phyloP scores from a whole-genome alignment of 2,888 invertebrate species.

The Lasioglossum morio region DNA sequence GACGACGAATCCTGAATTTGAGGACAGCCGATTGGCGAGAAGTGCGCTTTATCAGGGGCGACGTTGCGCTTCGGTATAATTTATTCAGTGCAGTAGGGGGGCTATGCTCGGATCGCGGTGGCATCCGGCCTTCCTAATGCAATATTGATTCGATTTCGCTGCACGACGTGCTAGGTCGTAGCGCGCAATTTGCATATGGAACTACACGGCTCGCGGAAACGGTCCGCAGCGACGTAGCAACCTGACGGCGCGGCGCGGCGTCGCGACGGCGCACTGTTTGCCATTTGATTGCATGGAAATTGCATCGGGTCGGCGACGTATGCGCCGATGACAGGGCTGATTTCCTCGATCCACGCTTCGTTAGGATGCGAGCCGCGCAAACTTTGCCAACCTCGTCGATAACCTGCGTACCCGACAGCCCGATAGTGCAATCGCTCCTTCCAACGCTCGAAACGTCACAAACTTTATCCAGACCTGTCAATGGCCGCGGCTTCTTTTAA shows the following conservation, averaged over 20 bases:
- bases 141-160: constrained; percentile 77
- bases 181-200: constrained; percentile 77
- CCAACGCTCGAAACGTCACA: background rate
- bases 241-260: constrained; percentile 17
- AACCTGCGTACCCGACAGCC: background rate
- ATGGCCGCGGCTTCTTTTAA: background rate
- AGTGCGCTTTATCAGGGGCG: constrained; percentile 38
- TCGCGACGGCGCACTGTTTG: constrained; percentile 60
- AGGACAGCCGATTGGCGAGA: constrained; percentile 19
- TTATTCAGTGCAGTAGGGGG: constrained; percentile 54
- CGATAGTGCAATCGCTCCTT: background rate
- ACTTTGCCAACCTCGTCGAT: constrained; percentile 24
- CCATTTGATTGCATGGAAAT: constrained; percentile 75
- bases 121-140: constrained; percentile 68
- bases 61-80: constrained; percentile 42
- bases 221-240: constrained; percentile 41
- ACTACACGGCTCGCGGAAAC: constrained; percentile 70
- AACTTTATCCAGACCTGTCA: background rate
- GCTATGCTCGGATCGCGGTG: constrained; percentile 53
- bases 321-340: constrained; percentile 62
- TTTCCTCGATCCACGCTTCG: constrained; percentile 59
- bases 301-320: constrained; percentile 64
- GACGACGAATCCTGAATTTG: constrained; percentile 12
- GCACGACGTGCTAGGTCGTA: constrained; percentile 63
- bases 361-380: constrained; percentile 23